phyloP scores from a whole-genome alignment of 2,113 vertebrate species.

The Platichthys flesus region DNA sequence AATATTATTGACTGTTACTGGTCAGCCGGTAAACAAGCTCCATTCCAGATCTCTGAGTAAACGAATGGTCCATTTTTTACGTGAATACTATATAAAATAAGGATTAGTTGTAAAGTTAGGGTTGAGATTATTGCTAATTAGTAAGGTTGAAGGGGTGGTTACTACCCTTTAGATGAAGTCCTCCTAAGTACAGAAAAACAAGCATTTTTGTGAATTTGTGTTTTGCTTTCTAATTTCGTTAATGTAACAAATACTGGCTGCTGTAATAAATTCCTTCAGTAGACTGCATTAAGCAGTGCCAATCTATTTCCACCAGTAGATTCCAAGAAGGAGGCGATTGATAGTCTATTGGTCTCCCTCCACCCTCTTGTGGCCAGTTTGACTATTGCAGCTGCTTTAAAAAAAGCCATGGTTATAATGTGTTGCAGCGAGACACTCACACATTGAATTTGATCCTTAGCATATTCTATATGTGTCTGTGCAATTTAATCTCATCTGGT shows the following conservation, averaged over 20 bases:
- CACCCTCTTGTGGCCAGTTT: constrained; percentile 64
- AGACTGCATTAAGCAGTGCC: not conserved
- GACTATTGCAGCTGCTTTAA: constrained; percentile 40
- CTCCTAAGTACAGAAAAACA: too few species aligned
- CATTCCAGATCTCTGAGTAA: too few species aligned
- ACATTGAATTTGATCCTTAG: constrained; percentile 14
- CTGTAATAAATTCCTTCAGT: not conserved
- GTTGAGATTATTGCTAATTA: not conserved
- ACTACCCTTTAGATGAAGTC: too few species aligned
- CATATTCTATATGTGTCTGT: not conserved
- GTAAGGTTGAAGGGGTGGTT: too few species aligned
- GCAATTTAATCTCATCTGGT: not conserved
- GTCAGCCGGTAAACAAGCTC: too few species aligned
- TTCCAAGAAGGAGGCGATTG: constrained; percentile 1
- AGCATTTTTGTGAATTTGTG: not conserved
- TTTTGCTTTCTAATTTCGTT: not conserved
- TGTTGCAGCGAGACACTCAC: not conserved
- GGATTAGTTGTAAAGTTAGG: not conserved
- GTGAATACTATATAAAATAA: too few species aligned
- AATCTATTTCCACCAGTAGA: constrained; percentile 11
- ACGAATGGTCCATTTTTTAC: too few species aligned
- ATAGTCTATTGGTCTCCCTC: constrained; percentile 17
- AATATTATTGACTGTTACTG: too few species aligned
- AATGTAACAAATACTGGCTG: not conserved
- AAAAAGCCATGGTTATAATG: not conserved